Percentiles rank a stretch among this genome's conserved stretches.
These are phyloP conservation scores for Hycleus phaleratus DNA, from an alignment of 1,140 invertebrate species.

Conservation along the genomic window DNA sequence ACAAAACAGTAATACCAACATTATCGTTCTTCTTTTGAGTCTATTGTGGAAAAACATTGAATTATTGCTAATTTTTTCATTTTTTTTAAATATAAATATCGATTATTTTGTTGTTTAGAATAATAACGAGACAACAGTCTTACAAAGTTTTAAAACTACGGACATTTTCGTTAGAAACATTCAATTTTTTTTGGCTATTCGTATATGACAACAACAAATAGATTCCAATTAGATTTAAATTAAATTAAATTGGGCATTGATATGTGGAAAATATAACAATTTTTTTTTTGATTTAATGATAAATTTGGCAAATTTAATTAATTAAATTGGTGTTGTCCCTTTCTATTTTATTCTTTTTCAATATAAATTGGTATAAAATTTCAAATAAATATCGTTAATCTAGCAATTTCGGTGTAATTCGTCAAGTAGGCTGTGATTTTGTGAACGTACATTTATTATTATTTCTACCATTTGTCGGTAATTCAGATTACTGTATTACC, in stretches of 20 bases:
- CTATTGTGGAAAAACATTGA: too few species aligned
- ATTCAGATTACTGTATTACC: neutral
- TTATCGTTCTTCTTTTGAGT: too few species aligned
- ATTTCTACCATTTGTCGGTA: neutral
- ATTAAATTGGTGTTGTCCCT: constrained; percentile 8
- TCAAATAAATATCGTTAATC: neutral
- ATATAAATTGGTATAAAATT: neutral
- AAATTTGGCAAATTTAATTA: too few species aligned
- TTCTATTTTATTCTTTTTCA: constrained; percentile 4
- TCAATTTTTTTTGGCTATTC: constrained; percentile 10
- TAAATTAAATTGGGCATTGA: neutral
- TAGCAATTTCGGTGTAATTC: too few species aligned
- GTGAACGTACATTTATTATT: neutral
- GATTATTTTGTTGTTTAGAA: constrained; percentile 17
- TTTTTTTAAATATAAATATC: constrained; percentile 19
- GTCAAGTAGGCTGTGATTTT: too few species aligned
- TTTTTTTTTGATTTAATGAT: constrained; percentile 3
- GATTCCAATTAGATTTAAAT: neutral
- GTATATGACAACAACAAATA: neutral
- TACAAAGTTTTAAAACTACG: constrained; percentile 28
- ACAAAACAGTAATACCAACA: too few species aligned
- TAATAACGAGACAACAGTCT: constrained; percentile 33
- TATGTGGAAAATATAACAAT: constrained; percentile 12
- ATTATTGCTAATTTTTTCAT: constrained; percentile 29
- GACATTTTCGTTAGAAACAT: constrained; percentile 23